A percentile compares a stretch with the other conserved stretches of the same genome.
Evolutionary conservation across 2,888 invertebrate genomes (phyloP).

Genomic region (Pocota personata): DNA sequence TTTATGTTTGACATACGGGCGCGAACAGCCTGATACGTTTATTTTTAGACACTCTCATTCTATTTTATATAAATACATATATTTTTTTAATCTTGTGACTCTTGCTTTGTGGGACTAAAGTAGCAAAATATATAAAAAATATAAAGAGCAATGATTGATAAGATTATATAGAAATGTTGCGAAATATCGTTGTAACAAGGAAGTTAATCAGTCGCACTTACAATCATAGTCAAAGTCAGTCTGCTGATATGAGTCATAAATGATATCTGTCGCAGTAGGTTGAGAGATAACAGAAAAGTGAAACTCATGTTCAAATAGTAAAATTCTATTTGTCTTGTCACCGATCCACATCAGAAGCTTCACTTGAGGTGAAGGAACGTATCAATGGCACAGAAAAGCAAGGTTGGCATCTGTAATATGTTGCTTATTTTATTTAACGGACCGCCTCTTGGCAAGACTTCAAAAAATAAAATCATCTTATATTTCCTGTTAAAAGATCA

Average conservation of each 20-base stretch:
- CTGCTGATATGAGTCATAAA: background rate
- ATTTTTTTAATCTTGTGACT: slow-evolving; percentile 17
- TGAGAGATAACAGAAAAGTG: background rate
- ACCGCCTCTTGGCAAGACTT: too few relatives aligned
- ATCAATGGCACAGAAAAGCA: background rate
- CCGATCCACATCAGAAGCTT: background rate
- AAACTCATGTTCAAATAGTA: background rate
- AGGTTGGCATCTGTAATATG: too few relatives aligned
- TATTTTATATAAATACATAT: background rate
- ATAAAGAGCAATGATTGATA: background rate
- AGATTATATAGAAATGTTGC: background rate
- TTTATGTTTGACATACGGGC: background rate
- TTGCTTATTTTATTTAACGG: too few relatives aligned
- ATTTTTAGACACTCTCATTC: slow-evolving; percentile 24
- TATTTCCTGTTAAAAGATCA: too few relatives aligned
- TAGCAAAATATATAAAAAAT: background rate
- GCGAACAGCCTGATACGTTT: background rate
- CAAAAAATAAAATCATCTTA: too few relatives aligned
- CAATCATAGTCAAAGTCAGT: background rate
- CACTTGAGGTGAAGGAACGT: background rate
- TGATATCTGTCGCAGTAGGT: background rate
- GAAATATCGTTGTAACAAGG: background rate
- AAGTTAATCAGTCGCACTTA: background rate
- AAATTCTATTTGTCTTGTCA: slow-evolving; percentile 5
- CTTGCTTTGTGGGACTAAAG: background rate